These are phyloP conservation scores for Megastigmus dorsalis DNA, from an alignment of 2,888 invertebrate species.

Conservation along the genomic window DNA sequence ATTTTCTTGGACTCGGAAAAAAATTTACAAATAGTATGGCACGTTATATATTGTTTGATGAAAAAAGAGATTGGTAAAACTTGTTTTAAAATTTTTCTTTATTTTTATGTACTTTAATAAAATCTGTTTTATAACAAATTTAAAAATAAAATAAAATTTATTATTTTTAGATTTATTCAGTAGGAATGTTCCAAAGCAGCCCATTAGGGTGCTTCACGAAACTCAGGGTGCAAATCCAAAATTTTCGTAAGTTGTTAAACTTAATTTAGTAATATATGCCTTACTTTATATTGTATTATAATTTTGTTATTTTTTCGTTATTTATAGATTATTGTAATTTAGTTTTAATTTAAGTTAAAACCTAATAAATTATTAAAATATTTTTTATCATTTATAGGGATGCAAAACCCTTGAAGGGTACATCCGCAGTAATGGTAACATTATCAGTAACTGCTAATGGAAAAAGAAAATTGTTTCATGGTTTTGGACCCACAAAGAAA, in stretches of 20 bases:
- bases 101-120: neutral
- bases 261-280: constrained; percentile 6
- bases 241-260: constrained; percentile 80
- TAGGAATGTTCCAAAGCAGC: constrained; percentile 89
- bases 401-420: too few species aligned
- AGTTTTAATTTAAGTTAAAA: too few species aligned
- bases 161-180: constrained; percentile 82
- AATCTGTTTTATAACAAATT: neutral
- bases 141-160: too few species aligned
- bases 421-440: constrained; percentile 78
- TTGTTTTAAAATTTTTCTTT: too few species aligned
- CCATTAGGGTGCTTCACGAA: constrained; percentile 91
- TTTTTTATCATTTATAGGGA: too few species aligned
- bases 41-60: constrained; percentile 89
- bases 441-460: constrained; percentile 80
- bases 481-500: constrained; percentile 82
- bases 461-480: constrained; percentile 78
- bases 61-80: constrained; percentile 84
- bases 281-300: neutral
- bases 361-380: too few species aligned
- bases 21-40: constrained; percentile 85
- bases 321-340: neutral
- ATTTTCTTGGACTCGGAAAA: constrained; percentile 85
- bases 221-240: constrained; percentile 84
- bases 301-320: too few species aligned